These are phyloP conservation scores for Ibidorhyncha struthersii DNA, from an alignment of 2,113 vertebrate species.

Conservation along the genomic window DNA sequence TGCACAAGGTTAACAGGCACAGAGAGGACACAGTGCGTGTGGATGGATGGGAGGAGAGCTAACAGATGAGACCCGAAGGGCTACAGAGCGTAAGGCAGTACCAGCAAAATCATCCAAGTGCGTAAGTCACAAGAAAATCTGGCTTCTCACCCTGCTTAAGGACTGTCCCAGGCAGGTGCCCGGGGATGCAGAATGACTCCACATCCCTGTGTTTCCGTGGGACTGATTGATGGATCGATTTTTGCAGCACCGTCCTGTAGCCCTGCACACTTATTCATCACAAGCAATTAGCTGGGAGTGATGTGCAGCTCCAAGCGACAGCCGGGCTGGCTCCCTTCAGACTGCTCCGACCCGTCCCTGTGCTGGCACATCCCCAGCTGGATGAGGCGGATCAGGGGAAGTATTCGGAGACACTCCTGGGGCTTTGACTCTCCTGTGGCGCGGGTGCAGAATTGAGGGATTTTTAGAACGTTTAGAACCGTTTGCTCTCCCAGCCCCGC, in stretches of 20 bases:
- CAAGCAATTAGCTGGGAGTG: background rate
- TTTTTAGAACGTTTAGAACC: background rate
- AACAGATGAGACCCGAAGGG: background rate
- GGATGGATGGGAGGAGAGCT: background rate
- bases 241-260: background rate
- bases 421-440: background rate
- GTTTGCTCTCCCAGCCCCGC: conserved; percentile 13
- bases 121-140: background rate
- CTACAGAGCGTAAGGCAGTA: background rate
- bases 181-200: background rate
- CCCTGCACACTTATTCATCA: background rate
- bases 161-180: background rate
- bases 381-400: background rate
- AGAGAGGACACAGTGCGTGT: background rate
- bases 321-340: background rate
- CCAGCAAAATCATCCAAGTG: background rate
- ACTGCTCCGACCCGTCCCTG: background rate
- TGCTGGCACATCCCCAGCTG: background rate
- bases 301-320: background rate
- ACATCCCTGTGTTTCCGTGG: rapidly evolving
- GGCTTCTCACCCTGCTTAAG: background rate
- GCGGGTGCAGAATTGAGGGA: background rate
- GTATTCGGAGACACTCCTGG: background rate
- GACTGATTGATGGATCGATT: background rate
- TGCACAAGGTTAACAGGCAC: conserved; percentile 30